These are phyloP conservation scores for Lacanobia oleracea DNA, from an alignment of 2,888 invertebrate genomes.

Conservation along the genomic window DNA sequence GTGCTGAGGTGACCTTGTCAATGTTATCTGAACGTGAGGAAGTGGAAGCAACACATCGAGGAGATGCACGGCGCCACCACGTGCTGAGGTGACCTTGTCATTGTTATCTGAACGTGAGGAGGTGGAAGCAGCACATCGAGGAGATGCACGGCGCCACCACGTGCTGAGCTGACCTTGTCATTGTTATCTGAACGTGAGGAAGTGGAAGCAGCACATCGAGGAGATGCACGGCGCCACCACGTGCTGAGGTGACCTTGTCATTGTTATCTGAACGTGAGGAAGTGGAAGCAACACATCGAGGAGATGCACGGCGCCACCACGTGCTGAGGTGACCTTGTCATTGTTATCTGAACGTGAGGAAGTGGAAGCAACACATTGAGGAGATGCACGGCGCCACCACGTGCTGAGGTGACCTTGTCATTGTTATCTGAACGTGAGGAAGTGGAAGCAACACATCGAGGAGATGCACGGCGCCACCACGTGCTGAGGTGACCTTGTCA, in stretches of 20 bases:
- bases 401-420: constrained; percentile 51
- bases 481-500: constrained; percentile 51
- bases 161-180: constrained; percentile 51
- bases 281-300: constrained; percentile 77
- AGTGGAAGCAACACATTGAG: constrained; percentile 77
- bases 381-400: constrained; percentile 73
- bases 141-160: constrained; percentile 73
- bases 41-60: constrained; percentile 77
- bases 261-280: too few species aligned
- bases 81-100: constrained; percentile 51
- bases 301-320: constrained; percentile 73
- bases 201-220: constrained; percentile 75
- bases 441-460: constrained; percentile 77
- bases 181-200: too few species aligned
- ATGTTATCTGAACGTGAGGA: too few species aligned
- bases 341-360: too few species aligned
- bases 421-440: too few species aligned
- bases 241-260: constrained; percentile 51
- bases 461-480: constrained; percentile 73
- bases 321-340: constrained; percentile 51
- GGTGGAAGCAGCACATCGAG: constrained; percentile 75
- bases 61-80: constrained; percentile 73
- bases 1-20: constrained; percentile 51
- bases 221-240: constrained; percentile 73
- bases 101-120: too few species aligned